Evolutionary conservation across 2,888 invertebrate species (phyloP), one percentile per base, ranked within the genome.

Genomic region (Ptilodon capucinus): DNA sequence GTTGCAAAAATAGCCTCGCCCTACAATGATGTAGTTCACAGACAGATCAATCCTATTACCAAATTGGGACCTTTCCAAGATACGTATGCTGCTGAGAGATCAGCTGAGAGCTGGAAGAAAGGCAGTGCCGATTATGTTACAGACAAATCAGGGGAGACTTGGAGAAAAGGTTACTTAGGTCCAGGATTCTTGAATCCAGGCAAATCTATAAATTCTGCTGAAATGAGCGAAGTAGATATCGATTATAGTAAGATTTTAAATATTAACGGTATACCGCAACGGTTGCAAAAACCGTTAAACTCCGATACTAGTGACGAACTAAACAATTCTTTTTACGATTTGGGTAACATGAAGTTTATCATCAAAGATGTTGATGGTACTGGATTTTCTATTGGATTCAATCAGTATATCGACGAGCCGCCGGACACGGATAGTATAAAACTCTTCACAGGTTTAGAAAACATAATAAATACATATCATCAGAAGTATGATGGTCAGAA

Each of bases 321-420:
- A 2, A 41, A 54, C 17, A 59, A 63, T 25, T 51, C 66, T 0
- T 66, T 58, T 40, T 65, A 69, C 4, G 74, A 83, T 61, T 39
- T 74, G n/a, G 79, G 76, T 0, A 80, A 86, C 46, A 55, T 79
- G 7, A 84, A 83, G 16, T 80, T 84, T 40, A 62, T 79, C 13
- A 58, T 89, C 2, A 86, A 85, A 70, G 78, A 86, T 38, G 74
- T 90, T 13, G 85, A 79, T 50, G 86, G 85, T 0, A 75, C 84
- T 25, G 90, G 90, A 0, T 81, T 88, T 43, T 76, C 88, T 1
- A 70, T 90, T 14, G 89, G 89, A 1, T 81, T 84, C 34, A 89
- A 85, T 46, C 85, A 87, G 48, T 89, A 82, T 48, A 68, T 76
- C 1, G 87, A 82, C 45, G 79, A 81, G 52, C 72, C 77, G 6